These are phyloP conservation scores for Musca vetustissima DNA, from an alignment of 1,140 invertebrate genomes.

Conservation along the genomic window DNA sequence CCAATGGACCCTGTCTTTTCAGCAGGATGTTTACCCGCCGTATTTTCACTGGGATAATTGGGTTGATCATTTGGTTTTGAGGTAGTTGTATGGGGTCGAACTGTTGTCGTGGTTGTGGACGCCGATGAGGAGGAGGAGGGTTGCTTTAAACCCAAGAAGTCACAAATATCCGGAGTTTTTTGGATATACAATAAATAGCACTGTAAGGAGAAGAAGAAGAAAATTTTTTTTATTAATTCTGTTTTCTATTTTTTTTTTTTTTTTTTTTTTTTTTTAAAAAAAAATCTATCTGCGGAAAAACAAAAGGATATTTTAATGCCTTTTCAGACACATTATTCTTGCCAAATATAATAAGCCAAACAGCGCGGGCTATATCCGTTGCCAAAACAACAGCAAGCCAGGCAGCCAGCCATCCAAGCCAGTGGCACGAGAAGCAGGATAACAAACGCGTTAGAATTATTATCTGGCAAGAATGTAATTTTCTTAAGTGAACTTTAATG, in stretches of 20 bases:
- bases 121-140: slow-evolving; percentile 21
- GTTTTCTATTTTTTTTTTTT: no score
- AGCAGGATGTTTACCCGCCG: slow-evolving; percentile 35
- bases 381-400: not conserved
- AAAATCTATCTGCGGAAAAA: not conserved
- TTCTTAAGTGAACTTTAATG: slow-evolving; percentile 30
- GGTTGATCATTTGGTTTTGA: slow-evolving; percentile 18
- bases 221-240: no score
- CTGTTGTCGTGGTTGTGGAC: slow-evolving; percentile 21
- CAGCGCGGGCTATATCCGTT: not conserved
- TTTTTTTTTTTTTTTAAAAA: no score
- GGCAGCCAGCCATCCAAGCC: no score
- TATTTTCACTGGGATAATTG: slow-evolving; percentile 24
- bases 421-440: no score
- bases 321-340: not conserved
- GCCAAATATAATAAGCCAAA: not conserved
- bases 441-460: not conserved
- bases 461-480: slow-evolving; percentile 15
- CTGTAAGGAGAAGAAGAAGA: no score
- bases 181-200: slow-evolving; percentile 50
- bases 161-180: slow-evolving; percentile 48
- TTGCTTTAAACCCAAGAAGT: slow-evolving; percentile 41
- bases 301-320: not conserved
- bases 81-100: slow-evolving; percentile 17
- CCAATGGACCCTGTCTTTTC: slow-evolving; percentile 47